A percentile compares a stretch with the other conserved stretches of the same genome.
Evolutionary conservation across 2,113 vertebrate genomes (phyloP).

Genomic region (Siphamia tubifer): DNA sequence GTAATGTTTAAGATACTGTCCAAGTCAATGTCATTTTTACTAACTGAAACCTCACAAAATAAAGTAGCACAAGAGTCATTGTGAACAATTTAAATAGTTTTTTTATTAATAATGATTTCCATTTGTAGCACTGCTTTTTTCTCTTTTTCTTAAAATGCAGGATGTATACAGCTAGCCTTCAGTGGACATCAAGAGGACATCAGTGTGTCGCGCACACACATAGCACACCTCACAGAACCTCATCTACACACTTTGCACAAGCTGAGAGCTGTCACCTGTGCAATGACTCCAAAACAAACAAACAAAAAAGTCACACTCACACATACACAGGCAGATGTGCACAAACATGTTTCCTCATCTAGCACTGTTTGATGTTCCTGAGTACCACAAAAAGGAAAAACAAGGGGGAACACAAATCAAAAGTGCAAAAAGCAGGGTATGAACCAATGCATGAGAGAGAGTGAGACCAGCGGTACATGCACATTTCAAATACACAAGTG

Average conservation of each 20-base stretch:
- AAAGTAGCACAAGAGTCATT: not conserved
- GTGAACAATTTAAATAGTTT: constrained; percentile 65
- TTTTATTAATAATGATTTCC: constrained; percentile 79
- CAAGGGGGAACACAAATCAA: constrained; percentile 34
- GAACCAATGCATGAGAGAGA: constrained; percentile 20
- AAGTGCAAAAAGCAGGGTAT: constrained; percentile 33
- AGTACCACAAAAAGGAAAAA: constrained; percentile 50
- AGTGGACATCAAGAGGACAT: constrained; percentile 70
- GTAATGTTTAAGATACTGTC: too few species aligned
- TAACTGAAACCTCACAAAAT: too few species aligned
- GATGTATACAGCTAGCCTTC: constrained; percentile 68
- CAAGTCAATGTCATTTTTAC: too few species aligned
- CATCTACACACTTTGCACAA: constrained; percentile 26
- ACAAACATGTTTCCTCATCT: constrained; percentile 37
- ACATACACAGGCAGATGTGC: constrained; percentile 26
- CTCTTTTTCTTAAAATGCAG: constrained; percentile 65
- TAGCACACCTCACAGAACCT: constrained; percentile 74
- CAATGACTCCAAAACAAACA: constrained; percentile 17
- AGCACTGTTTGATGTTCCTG: constrained; percentile 63
- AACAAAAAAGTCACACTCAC: constrained; percentile 21
- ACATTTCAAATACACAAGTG: not conserved
- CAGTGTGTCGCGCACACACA: constrained; percentile 64
- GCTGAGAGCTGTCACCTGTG: constrained; percentile 21
- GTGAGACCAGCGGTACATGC: not conserved
- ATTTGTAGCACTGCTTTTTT: constrained; percentile 64